These are phyloP conservation scores for Urocynchramus pylzowi DNA, from an alignment of 2,113 vertebrate genomes.

Conservation along the genomic window DNA sequence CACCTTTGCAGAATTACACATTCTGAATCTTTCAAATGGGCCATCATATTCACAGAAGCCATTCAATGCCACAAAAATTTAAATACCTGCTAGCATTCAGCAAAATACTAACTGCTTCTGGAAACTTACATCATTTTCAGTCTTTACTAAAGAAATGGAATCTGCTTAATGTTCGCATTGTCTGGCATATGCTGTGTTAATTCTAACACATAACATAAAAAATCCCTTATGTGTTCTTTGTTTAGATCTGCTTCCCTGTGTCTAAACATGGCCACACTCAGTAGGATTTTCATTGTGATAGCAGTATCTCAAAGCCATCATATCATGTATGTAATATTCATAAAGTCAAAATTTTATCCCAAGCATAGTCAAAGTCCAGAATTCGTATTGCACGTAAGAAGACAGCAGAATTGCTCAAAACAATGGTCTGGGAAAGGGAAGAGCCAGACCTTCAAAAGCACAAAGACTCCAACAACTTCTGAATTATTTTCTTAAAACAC, in stretches of 20 bases:
- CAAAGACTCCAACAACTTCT: background rate
- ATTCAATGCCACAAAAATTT: background rate
- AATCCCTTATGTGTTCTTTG: background rate
- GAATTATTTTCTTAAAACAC: background rate
- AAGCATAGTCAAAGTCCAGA: background rate
- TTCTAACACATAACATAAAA: background rate
- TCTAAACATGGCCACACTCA: background rate
- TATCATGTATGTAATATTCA: background rate
- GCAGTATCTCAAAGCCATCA: background rate
- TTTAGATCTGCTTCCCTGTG: background rate
- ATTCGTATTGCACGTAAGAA: background rate
- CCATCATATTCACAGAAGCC: background rate
- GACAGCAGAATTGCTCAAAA: background rate
- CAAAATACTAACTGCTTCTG: background rate
- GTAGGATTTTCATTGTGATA: background rate
- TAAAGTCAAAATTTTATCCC: background rate
- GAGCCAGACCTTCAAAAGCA: background rate
- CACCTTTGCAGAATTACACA: background rate
- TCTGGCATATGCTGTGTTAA: background rate
- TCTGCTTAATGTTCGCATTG: background rate
- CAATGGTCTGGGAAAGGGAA: background rate
- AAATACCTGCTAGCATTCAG: background rate
- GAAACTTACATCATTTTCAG: background rate
- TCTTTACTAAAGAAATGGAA: background rate
- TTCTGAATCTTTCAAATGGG: background rate